Evolutionary conservation across 2,113 vertebrate species (phyloP).

Genomic region (Glaucidium brasilianum): DNA sequence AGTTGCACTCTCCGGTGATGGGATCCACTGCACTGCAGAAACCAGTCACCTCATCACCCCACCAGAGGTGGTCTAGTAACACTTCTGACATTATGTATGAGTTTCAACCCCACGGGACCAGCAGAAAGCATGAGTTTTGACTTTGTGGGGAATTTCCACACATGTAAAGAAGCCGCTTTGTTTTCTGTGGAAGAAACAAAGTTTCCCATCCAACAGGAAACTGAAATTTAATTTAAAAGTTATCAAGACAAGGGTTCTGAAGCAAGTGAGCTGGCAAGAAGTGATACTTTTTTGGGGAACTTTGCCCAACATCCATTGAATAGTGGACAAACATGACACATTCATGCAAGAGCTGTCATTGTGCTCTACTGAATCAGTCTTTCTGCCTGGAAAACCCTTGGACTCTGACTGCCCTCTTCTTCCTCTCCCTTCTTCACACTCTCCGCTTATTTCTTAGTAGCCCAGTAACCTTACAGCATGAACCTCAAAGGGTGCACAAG

Average conservation of each 20-base stretch:
- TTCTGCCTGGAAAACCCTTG: not conserved
- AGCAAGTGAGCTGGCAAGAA: not conserved
- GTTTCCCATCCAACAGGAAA: not conserved
- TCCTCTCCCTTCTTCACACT: not conserved
- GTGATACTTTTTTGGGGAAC: not conserved
- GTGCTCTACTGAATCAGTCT: not conserved
- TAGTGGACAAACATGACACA: not conserved
- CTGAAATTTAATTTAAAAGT: not conserved
- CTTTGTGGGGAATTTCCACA: not conserved
- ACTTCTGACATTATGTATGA: not conserved
- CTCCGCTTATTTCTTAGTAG: not conserved
- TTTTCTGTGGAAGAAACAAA: not conserved
- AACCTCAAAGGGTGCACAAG: not conserved
- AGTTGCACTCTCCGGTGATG: rapidly evolving
- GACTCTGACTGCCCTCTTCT: not conserved
- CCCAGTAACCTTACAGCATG: not conserved
- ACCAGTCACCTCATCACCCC: not conserved
- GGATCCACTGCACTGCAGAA: not conserved
- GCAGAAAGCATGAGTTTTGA: not conserved
- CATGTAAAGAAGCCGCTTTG: not conserved
- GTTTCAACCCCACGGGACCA: not conserved
- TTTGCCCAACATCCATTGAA: not conserved
- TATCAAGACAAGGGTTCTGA: not conserved
- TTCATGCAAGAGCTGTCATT: not conserved
- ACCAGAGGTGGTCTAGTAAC: not conserved